Evolutionary conservation across 2,797 vertebrate species (phyloP).

Genomic region (Monodelphis domestica): DNA sequence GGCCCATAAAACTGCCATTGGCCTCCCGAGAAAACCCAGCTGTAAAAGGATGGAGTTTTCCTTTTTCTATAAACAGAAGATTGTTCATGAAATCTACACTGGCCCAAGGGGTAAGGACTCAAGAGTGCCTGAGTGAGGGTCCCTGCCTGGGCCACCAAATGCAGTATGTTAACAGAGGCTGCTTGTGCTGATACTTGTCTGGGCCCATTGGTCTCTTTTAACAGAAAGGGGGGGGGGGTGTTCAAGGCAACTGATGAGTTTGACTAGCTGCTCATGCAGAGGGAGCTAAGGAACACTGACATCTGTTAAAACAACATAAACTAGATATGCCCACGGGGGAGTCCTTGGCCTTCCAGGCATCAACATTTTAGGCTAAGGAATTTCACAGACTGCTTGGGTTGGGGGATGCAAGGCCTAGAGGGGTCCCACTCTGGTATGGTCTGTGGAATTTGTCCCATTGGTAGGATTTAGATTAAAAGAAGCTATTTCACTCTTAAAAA

Average conservation of each 20-base stretch:
- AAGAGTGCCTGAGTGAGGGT: not conserved
- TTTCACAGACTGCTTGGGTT: not conserved
- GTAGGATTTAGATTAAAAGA: not conserved
- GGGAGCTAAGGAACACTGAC: constrained; percentile 45
- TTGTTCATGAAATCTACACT: not conserved
- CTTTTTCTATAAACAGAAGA: not conserved
- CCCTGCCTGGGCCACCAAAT: not conserved
- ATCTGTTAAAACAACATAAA: constrained; percentile 52
- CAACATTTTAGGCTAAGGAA: not conserved
- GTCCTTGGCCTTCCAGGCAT: not conserved
- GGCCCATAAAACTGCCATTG: not conserved
- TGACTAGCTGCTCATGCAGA: not conserved
- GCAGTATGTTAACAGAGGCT: not conserved
- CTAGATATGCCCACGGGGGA: not conserved
- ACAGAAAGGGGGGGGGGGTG: not conserved
- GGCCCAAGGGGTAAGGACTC: constrained; percentile 10
- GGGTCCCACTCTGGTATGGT: not conserved
- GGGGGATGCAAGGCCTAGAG: not conserved
- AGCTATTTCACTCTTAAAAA: not conserved
- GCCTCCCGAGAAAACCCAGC: constrained; percentile 38
- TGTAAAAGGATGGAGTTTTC: constrained; percentile 1
- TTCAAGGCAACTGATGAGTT: not conserved
- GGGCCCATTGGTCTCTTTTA: not conserved
- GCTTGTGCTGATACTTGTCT: not conserved
- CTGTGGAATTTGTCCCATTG: accelerated